Percentiles rank a stretch among this genome's conserved stretches.
These are phyloP conservation scores for Bimastos eiseni DNA, from an alignment of 2,888 invertebrate genomes.

Conservation along the genomic window DNA sequence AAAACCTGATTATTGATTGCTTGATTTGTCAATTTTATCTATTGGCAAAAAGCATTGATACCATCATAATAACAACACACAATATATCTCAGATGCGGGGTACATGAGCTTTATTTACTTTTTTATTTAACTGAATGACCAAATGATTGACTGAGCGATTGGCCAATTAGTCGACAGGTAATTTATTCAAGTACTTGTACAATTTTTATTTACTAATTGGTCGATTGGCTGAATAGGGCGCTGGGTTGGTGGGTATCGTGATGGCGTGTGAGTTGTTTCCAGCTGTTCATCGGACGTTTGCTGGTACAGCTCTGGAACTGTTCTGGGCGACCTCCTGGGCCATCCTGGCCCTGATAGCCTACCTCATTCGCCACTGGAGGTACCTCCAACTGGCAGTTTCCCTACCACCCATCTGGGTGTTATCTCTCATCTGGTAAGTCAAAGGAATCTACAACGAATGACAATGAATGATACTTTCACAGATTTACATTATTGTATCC, in stretches of 20 bases:
- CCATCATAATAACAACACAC: neutral
- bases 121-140: too few relatives aligned
- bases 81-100: neutral
- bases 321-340: conserved; percentile 43
- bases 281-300: conserved; percentile 42
- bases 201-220: neutral
- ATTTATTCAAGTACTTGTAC: neutral
- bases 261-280: conserved; percentile 46
- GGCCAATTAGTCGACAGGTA: neutral
- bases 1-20: neutral
- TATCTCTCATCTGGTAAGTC: conserved; percentile 41
- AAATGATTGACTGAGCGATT: too few relatives aligned
- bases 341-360: conserved; percentile 42
- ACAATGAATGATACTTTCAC: neutral
- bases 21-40: neutral
- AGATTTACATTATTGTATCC: neutral
- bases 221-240: conserved; percentile 38
- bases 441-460: neutral
- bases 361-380: conserved; percentile 42
- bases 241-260: conserved; percentile 43
- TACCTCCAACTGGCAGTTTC: conserved; percentile 41
- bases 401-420: conserved; percentile 35
- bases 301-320: conserved; percentile 39
- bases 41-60: neutral
- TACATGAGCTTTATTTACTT: neutral